Base-by-base conservation (phyloP, 2,113 vertebrate genomes). In the Cisticola juncidis region DNA sequence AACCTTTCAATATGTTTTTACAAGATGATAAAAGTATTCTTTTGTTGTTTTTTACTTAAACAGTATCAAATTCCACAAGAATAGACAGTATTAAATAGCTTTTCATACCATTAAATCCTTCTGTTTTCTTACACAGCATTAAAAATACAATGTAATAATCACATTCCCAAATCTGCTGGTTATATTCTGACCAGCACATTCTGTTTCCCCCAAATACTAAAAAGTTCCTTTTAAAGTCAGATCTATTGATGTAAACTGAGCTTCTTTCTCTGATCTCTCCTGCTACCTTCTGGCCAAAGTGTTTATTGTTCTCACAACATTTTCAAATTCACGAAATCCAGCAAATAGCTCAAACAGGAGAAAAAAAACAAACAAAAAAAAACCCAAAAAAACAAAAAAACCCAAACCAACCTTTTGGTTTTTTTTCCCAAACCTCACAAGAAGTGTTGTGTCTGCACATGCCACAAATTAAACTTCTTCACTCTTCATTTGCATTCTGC, bases 201-300 rank as follows among this genome's bases (percentile, higher is more conserved):
- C 4, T 64, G 31, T 35, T 40, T 48, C 12, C 29, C 42, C 8
- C 11, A 60, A 72, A 42, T 31, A 36, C 8, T 50, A 12, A 74
- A 31, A 38, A 9, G 12, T 25, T 65, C 6, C 6, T 8, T 18
- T 12, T 40, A 65, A 76, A 90, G 53, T 22, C 8, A 29, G 5
- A 5, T 15, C 6, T 15, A 6, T 1, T 44, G 16, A 26, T 6
- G 20, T 12, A 35, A 91, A 47, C 2, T 9, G 9, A 73, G n/a
- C 47, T 60, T 73, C 38, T 86, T 86, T 60, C 23, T 42, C n/a
- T 81, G 56, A 47, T 74, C 69, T 94, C 61, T 91, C 60, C 84
- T 92, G 93, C 90, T 74, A 24, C 73, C 92, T 97, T 56, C 90
- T 95, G 96, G 92, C n/a, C 38, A 51, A 81, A 89, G 14, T 44